Conservation (phyloP, 2,888 invertebrate species). For the Rhagophthalmus giganteus region DNA sequence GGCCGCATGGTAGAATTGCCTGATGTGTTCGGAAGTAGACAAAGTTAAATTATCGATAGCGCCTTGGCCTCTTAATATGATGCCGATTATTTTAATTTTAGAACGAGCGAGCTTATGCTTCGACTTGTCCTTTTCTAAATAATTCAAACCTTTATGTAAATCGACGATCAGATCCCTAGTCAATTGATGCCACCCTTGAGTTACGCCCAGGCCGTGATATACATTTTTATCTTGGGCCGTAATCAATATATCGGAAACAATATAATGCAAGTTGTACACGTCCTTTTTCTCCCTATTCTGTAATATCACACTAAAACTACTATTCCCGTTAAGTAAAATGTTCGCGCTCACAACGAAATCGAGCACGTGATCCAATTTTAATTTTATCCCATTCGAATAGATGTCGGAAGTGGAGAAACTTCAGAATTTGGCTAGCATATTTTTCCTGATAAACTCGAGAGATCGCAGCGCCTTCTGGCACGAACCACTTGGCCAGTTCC, state of each 20-base stretch:
- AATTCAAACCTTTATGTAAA: conserved; percentile 83
- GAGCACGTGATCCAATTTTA: conserved; percentile 68
- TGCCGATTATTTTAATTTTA: conserved; percentile 69
- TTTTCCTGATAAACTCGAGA: conserved; percentile 64
- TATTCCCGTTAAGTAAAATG: conserved; percentile 74
- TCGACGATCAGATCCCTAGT: conserved; percentile 89
- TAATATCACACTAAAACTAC: conserved; percentile 77
- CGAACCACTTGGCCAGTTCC: conserved; percentile 70
- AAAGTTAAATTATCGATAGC: conserved; percentile 62
- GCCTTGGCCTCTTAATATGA: conserved; percentile 54
- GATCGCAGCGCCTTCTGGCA: conserved; percentile 70
- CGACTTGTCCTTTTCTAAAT: conserved; percentile 68
- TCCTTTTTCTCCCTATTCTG: conserved; percentile 79
- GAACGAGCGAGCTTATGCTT: conserved; percentile 71
- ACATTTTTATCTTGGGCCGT: conserved; percentile 75
- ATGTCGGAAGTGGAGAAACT: conserved; percentile 74
- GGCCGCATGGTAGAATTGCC: conserved; percentile 89
- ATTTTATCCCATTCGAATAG: conserved; percentile 67
- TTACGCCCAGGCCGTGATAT: conserved; percentile 80
- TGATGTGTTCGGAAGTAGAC: conserved; percentile 82
- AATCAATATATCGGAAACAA: conserved; percentile 73
- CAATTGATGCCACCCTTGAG: conserved; percentile 72
- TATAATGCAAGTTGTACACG: conserved; percentile 80
- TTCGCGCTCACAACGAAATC: conserved; percentile 79
- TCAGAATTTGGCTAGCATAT: conserved; percentile 65